Percentiles rank a stretch among this genome's conserved stretches.
phyloP scores from a whole-genome alignment of 2,797 vertebrate species.

The Nasua narica region DNA sequence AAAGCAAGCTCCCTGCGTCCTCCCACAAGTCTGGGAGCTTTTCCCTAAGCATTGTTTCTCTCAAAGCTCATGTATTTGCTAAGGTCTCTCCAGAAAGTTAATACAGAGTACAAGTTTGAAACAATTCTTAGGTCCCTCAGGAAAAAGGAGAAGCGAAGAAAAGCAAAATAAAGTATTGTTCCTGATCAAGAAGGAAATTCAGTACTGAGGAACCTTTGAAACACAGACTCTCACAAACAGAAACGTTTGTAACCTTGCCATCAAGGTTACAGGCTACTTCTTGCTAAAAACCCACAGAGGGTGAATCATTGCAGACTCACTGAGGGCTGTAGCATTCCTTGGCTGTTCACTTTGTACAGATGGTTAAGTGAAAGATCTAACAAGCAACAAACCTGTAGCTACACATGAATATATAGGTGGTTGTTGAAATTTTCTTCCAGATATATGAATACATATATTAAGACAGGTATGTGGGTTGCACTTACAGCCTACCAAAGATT shows the following conservation, averaged over 20 bases:
- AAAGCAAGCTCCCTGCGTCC: neutral
- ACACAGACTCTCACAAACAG: neutral
- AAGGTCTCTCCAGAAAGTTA: neutral
- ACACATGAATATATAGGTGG: neutral
- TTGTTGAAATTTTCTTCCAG: neutral
- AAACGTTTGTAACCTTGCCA: neutral
- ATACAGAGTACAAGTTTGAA: constrained; percentile 2
- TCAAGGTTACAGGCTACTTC: neutral
- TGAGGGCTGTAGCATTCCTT: neutral
- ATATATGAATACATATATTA: neutral
- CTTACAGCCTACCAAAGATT: neutral
- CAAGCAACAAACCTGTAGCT: neutral
- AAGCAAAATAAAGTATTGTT: constrained; percentile 24
- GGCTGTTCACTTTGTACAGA: neutral
- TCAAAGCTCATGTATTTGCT: neutral
- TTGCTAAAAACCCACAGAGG: neutral
- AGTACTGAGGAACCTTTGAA: neutral
- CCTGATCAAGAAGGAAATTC: neutral
- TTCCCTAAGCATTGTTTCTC: neutral
- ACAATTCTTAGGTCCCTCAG: neutral
- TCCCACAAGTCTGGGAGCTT: neutral
- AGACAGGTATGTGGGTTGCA: neutral
- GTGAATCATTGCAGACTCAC: neutral
- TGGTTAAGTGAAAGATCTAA: neutral
- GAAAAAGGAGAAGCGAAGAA: neutral